Percentiles rank a stretch among this genome's conserved stretches.
Evolutionary conservation across 2,797 vertebrate species (phyloP).

Genomic region (Sparidentex hasta): DNA sequence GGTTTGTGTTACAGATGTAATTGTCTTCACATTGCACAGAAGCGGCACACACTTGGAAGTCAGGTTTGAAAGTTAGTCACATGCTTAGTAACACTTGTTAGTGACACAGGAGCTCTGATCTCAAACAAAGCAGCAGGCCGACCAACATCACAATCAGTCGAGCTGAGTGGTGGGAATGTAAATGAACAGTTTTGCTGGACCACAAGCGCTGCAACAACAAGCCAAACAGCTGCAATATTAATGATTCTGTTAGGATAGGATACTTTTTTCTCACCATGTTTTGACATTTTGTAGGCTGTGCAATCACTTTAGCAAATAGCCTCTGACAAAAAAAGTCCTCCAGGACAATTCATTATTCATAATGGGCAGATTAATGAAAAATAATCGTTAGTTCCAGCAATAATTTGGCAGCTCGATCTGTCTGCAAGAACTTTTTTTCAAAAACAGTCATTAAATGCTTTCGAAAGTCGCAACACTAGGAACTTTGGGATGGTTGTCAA

Average conservation of each 20-base stretch:
- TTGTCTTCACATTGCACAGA: conserved; percentile 2
- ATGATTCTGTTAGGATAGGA: background rate
- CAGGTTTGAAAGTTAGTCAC: background rate
- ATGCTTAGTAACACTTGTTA: background rate
- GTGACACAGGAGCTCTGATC: conserved; percentile 7
- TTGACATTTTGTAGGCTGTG: background rate
- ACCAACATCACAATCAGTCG: background rate
- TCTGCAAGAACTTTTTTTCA: background rate
- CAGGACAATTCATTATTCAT: background rate
- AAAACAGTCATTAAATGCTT: background rate
- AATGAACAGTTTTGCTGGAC: background rate
- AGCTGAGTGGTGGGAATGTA: background rate
- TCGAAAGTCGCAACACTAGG: background rate
- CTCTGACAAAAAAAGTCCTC: background rate
- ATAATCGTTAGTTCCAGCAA: background rate
- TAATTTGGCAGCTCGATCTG: background rate
- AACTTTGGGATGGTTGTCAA: background rate
- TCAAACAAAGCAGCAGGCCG: background rate
- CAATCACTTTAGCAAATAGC: background rate
- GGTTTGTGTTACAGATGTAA: conserved; percentile 17
- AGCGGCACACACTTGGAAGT: background rate
- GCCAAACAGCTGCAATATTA: background rate
- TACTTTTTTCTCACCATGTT: too few species aligned
- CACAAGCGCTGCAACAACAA: background rate
- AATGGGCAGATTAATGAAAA: background rate